phyloP scores from a whole-genome alignment of 2,797 vertebrate species.

The Novumbra hubbsi region DNA sequence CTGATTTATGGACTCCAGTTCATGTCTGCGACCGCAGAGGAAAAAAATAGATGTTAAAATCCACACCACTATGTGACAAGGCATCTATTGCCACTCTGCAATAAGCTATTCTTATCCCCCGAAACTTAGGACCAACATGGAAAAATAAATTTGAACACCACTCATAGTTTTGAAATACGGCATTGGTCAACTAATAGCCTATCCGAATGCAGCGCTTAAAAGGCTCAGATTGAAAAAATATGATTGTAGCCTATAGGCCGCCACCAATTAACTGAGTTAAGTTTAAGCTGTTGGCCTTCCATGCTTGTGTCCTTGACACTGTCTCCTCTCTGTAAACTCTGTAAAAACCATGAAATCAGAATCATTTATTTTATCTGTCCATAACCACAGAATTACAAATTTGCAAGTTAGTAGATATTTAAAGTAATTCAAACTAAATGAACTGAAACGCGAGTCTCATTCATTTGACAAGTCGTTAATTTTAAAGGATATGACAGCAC shows the following conservation, averaged over 20 bases:
- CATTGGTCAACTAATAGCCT: constrained; percentile 2
- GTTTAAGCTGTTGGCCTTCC: background rate
- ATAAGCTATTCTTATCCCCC: constrained; percentile 74
- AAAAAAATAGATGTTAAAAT: constrained; percentile 66
- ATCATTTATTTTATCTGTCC: too few species aligned
- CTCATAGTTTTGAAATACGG: constrained; percentile 21
- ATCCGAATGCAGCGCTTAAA: background rate
- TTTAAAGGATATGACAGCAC: too few species aligned
- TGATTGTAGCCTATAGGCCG: background rate
- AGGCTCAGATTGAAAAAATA: background rate
- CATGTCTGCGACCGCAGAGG: constrained; percentile 64
- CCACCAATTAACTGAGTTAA: background rate
- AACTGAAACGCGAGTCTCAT: too few species aligned
- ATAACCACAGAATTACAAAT: too few species aligned
- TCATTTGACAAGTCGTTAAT: too few species aligned
- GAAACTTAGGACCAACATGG: constrained; percentile 40
- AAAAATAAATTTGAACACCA: constrained; percentile 40
- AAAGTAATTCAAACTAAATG: too few species aligned
- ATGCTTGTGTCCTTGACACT: background rate
- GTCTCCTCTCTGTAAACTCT: background rate
- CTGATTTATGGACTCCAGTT: constrained; percentile 78
- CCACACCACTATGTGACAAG: constrained; percentile 70
- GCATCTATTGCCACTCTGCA: constrained; percentile 68
- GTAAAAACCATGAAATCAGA: too few species aligned
- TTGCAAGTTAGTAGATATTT: too few species aligned